Evolutionary conservation across 2,888 invertebrate species (phyloP).

Genomic region (Melanchra persicariae): DNA sequence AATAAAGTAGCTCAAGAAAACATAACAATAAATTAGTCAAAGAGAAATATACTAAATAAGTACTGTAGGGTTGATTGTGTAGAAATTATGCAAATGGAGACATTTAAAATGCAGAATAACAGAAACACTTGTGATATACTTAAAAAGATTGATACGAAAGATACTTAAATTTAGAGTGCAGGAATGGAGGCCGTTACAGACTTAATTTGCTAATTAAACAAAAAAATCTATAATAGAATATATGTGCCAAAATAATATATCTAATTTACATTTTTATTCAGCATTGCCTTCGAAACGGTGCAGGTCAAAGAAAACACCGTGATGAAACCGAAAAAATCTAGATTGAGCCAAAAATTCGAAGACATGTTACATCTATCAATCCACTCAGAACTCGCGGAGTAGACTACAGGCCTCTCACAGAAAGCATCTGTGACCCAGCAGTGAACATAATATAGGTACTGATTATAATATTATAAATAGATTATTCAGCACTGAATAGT

Average conservation of each 20-base stretch:
- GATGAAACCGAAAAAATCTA: no score
- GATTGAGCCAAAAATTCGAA: background rate
- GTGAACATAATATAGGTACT: background rate
- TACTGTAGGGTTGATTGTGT: constrained; percentile 8
- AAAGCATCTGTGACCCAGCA: background rate
- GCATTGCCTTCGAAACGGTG: no score
- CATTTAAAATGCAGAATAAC: background rate
- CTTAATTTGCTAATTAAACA: background rate
- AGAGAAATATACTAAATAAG: constrained; percentile 11
- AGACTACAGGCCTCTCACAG: background rate
- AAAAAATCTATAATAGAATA: no score
- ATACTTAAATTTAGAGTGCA: background rate
- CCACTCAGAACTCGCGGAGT: no score
- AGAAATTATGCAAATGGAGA: background rate
- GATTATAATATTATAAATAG: no score
- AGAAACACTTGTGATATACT: background rate
- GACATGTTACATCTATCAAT: background rate
- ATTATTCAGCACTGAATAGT: no score
- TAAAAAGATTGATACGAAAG: no score
- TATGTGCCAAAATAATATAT: no score
- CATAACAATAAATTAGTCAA: constrained; percentile 43
- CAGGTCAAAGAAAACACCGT: no score
- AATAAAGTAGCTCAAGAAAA: constrained; percentile 35
- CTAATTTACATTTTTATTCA: no score
- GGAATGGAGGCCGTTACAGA: background rate